Evolutionary conservation across 2,113 vertebrate species (phyloP), one percentile per base, ranked within the genome.

Genomic region (Rhagologus leucostigma): DNA sequence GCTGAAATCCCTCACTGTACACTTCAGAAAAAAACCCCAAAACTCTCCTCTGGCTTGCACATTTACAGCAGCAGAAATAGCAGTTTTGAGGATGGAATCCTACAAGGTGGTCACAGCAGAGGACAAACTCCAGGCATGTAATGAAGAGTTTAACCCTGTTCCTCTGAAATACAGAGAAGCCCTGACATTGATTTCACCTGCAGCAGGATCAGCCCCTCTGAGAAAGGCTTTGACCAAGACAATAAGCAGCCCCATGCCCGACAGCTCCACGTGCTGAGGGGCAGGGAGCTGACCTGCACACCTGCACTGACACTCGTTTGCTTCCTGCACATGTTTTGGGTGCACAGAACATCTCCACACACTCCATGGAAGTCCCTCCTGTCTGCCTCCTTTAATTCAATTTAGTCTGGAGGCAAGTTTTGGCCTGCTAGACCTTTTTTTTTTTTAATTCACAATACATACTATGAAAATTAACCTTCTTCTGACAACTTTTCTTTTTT

Each of bases 401-500:
- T 46, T 94, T 47, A 6, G 10, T 55, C 18, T 33, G 21, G 4
- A 62, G 41, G 5, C 13, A 81, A 33, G 18, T 44, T 84, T 49
- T 74, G 26, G 8, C 46, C 42, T 35, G 8, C 21, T 78, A 16
- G 24, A 22, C 8, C 6, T 29, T 62, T 68, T 59, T 56, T n/a
- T 79, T 60, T 75, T 62, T 5, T 3, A 78, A 89, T 69, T 53
- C 20, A 63, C 16, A 78, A 65, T n/a, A 83, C 44, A 62, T 44
- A 23, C 14, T 59, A 52, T 46, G 59, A 86, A 93, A 96, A 96
- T 87, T 65, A 92, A 67, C 65, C 17, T 77, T 64, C 49, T 50
- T 95, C 30, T 89, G 76, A 82, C 52, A 62, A 88, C 56, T 87
- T 71, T 75, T 56, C 3, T 27, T 77, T 63, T 78, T 89, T 76